phyloP scores from a whole-genome alignment of 2,113 vertebrate species.

The Galemys pyrenaicus region DNA sequence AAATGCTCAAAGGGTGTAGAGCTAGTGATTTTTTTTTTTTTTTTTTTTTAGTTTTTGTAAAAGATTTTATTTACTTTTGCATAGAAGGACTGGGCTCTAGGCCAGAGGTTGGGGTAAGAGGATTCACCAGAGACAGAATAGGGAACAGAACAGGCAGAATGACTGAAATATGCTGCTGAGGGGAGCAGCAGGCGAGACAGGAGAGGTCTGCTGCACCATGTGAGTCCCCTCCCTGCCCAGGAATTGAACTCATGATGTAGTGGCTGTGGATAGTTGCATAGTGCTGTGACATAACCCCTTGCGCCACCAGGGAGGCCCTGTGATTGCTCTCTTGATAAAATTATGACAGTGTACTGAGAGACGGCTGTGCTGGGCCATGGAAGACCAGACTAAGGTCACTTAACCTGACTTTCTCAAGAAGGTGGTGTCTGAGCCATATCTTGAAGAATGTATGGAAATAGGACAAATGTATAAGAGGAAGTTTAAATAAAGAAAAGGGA shows the following conservation, averaged over 20 bases:
- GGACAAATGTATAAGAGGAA: not conserved
- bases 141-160: no score
- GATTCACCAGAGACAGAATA: no score
- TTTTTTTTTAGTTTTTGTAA: conserved; percentile 30
- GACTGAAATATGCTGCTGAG: no score
- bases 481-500: not conserved
- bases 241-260: no score
- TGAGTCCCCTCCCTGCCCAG: no score
- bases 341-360: not conserved
- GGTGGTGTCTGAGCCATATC: not conserved
- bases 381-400: not conserved
- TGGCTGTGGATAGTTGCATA: no score
- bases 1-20: conserved; percentile 36
- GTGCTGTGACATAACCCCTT: no score
- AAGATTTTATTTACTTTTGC: not conserved
- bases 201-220: no score
- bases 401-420: conserved; percentile 29
- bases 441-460: conserved; percentile 21
- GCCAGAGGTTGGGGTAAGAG: no score
- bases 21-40: conserved; percentile 38
- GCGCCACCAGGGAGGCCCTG: no score
- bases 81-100: no score
- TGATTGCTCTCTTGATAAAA: not conserved
- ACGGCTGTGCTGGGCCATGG: not conserved
- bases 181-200: no score